These are phyloP conservation scores for Venturia canescens DNA, from an alignment of 1,140 invertebrate species.

Conservation along the genomic window DNA sequence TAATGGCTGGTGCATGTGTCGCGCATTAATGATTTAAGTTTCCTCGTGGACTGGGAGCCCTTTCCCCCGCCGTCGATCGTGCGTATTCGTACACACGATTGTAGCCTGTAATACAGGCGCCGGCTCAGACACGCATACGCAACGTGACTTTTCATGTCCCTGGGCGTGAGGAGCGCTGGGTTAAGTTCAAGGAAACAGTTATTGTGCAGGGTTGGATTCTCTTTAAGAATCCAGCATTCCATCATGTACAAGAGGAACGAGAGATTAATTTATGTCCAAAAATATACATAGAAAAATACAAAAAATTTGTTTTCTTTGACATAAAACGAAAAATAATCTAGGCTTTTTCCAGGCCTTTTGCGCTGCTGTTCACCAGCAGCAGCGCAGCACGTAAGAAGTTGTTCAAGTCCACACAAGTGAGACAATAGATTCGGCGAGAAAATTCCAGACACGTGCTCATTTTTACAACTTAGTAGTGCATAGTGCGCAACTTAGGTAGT, in stretches of 20 bases:
- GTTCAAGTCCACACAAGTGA: no score
- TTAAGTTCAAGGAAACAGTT: background rate
- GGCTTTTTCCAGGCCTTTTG: no score
- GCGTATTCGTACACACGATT: constrained; percentile 27
- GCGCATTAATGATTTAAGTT: constrained; percentile 57
- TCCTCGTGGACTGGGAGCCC: constrained; percentile 45
- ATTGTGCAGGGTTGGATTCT: background rate
- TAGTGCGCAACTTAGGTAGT: no score
- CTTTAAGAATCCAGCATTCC: background rate
- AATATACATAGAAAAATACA: no score
- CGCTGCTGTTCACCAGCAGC: no score
- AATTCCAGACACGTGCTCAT: no score
- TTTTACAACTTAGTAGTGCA: no score
- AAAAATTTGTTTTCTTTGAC: no score
- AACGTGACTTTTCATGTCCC: background rate
- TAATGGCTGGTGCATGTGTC: constrained; percentile 56
- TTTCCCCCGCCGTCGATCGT: constrained; percentile 55
- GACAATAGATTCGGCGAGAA: no score
- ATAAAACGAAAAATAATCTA: no score
- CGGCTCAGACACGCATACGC: background rate
- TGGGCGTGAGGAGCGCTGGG: background rate
- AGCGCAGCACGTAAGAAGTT: no score
- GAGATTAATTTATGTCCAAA: no score
- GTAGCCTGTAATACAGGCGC: constrained; percentile 18
- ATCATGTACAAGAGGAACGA: background rate